phyloP scores from a whole-genome alignment of 2,888 invertebrate species.

The Pardosa pseudoannulata region DNA sequence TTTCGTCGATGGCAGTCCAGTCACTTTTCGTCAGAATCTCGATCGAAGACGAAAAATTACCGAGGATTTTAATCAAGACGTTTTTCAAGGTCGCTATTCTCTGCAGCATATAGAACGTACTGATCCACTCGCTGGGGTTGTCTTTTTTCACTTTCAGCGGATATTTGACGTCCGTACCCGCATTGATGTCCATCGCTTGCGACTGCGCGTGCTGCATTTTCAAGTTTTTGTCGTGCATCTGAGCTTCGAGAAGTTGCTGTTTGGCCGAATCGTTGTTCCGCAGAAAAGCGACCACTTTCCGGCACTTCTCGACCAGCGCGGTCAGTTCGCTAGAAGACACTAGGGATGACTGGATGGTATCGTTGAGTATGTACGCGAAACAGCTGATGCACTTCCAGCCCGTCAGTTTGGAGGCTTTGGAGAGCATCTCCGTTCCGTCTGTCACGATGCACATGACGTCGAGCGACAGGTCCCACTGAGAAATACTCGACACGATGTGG shows the following conservation, averaged over 20 bases:
- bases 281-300: slow-evolving; percentile 49
- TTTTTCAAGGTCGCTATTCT: slow-evolving; percentile 64
- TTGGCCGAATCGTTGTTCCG: slow-evolving; percentile 56
- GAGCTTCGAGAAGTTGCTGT: slow-evolving; percentile 59
- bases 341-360: slow-evolving; percentile 46
- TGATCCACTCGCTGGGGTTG: slow-evolving; percentile 62
- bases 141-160: slow-evolving; percentile 67
- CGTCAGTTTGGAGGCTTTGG: slow-evolving; percentile 40
- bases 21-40: slow-evolving; percentile 45
- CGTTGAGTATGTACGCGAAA: slow-evolving; percentile 61
- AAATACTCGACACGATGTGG: slow-evolving; percentile 46
- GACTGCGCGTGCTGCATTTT: slow-evolving; percentile 52
- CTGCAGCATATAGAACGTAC: slow-evolving; percentile 65
- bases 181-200: slow-evolving; percentile 47
- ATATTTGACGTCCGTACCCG: slow-evolving; percentile 52
- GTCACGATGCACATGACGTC: slow-evolving; percentile 63
- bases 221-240: slow-evolving; percentile 65
- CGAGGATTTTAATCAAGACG: slow-evolving; percentile 40
- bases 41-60: slow-evolving; percentile 37
- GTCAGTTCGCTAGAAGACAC: slow-evolving; percentile 38
- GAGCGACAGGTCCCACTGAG: slow-evolving; percentile 55
- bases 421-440: slow-evolving; percentile 49
- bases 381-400: slow-evolving; percentile 52
- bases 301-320: slow-evolving; percentile 45
- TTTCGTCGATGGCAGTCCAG: slow-evolving; percentile 67